Evolutionary conservation across 1,140 invertebrate species (phyloP).

Genomic region (Caerostris darwini): DNA sequence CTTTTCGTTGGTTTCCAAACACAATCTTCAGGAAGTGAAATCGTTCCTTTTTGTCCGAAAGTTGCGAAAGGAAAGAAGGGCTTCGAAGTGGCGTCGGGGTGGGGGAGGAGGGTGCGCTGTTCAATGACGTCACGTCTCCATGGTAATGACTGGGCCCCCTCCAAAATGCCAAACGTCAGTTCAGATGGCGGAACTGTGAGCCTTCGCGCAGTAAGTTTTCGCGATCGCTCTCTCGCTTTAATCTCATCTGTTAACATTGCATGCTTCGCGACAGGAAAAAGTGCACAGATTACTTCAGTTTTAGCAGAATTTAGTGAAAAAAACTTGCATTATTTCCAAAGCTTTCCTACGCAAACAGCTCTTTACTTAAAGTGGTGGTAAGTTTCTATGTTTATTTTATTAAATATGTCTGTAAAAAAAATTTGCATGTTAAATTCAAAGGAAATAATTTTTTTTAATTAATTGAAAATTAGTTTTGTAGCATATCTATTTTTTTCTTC

Average conservation of each 20-base stretch:
- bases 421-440: too few species aligned
- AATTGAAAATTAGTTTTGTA: too few species aligned
- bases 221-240: background rate
- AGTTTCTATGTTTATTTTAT: too few species aligned
- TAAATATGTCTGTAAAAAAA: too few species aligned
- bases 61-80: background rate
- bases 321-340: too few species aligned
- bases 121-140: slow-evolving; percentile 65
- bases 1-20: background rate
- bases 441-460: too few species aligned
- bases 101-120: background rate
- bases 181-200: slow-evolving; percentile 4
- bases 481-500: too few species aligned
- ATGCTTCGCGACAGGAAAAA: too few species aligned
- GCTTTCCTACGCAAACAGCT: too few species aligned
- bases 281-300: too few species aligned
- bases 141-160: slow-evolving; percentile 63
- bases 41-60: background rate
- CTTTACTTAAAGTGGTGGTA: too few species aligned
- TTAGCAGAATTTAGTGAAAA: too few species aligned
- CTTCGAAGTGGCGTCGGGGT: background rate
- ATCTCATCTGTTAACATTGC: background rate
- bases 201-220: background rate
- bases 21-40: background rate
- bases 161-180: slow-evolving; percentile 71